These are phyloP conservation scores for Cryptus viduatorius DNA, from an alignment of 2,888 invertebrate genomes.

Conservation along the genomic window DNA sequence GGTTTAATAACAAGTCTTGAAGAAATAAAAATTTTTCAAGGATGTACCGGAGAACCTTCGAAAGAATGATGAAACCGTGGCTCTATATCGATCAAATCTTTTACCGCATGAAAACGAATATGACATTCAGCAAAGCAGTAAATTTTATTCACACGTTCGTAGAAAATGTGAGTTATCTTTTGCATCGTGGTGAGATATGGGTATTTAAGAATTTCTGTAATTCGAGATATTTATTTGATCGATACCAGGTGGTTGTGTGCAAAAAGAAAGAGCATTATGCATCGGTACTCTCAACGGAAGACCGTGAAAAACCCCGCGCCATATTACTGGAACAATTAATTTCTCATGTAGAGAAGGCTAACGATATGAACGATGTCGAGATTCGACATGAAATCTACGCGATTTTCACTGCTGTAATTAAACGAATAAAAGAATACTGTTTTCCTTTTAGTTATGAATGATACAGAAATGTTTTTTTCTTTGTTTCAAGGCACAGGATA, in stretches of 20 bases:
- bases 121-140: slow-evolving; percentile 64
- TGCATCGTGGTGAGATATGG: too few species aligned
- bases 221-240: neutral
- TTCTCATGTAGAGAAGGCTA: slow-evolving; percentile 43
- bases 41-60: slow-evolving; percentile 70
- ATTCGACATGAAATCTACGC: slow-evolving; percentile 71
- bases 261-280: slow-evolving; percentile 71
- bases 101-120: slow-evolving; percentile 52
- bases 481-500: slow-evolving; percentile 71
- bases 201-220: neutral
- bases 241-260: slow-evolving; percentile 60
- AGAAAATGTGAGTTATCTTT: slow-evolving; percentile 65
- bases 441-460: neutral
- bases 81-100: slow-evolving; percentile 72
- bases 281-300: slow-evolving; percentile 48
- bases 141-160: slow-evolving; percentile 69
- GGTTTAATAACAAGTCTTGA: neutral
- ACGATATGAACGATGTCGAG: slow-evolving; percentile 60
- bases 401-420: slow-evolving; percentile 71
- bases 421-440: neutral
- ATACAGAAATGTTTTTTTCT: neutral
- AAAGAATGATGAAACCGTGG: slow-evolving; percentile 73
- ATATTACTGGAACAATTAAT: slow-evolving; percentile 68
- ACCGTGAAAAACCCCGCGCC: slow-evolving; percentile 62
- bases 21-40: slow-evolving; percentile 48